phyloP scores from a whole-genome alignment of 2,888 invertebrate genomes.

The Psylliodes chrysocephalus region DNA sequence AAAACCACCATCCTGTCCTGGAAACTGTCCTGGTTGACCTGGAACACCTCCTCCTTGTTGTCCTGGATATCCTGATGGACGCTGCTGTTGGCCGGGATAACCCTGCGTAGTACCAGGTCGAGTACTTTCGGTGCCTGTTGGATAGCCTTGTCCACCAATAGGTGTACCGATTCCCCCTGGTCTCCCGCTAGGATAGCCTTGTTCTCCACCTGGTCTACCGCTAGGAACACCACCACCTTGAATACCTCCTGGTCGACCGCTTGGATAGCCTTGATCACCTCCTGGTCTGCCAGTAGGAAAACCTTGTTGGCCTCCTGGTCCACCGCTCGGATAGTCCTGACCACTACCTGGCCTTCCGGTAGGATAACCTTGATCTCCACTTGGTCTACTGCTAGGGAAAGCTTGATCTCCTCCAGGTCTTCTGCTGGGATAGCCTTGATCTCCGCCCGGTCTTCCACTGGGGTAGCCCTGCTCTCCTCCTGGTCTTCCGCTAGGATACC shows the following conservation, averaged over 20 bases:
- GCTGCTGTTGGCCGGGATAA: no score
- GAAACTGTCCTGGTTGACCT: constrained; percentile 37
- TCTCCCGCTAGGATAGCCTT: constrained; percentile 52
- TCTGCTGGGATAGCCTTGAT: constrained; percentile 33
- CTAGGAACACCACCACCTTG: constrained; percentile 25
- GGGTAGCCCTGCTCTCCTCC: constrained; percentile 36
- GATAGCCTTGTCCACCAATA: constrained; percentile 39
- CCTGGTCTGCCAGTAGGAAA: constrained; percentile 3
- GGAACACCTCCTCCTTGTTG: constrained; percentile 44
- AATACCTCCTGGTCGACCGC: constrained; percentile 49
- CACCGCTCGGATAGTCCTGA: not conserved
- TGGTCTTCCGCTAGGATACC: constrained; percentile 48
- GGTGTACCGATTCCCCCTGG: constrained; percentile 49
- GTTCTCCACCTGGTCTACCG: constrained; percentile 47
- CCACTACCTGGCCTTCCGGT: constrained; percentile 11
- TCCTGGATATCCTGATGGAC: constrained; percentile 28
- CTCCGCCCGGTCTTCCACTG: constrained; percentile 23
- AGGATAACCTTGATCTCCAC: constrained; percentile 26
- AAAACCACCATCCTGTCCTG: constrained; percentile 40
- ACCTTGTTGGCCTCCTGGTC: constrained; percentile 1
- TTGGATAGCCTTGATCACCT: constrained; percentile 41
- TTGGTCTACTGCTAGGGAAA: constrained; percentile 4
- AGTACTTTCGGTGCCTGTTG: constrained; percentile 15
- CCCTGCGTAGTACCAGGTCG: no score
- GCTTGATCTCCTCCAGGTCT: constrained; percentile 38